Evolutionary conservation across 2,888 invertebrate species (phyloP).

Genomic region (Odontomyia ornata): DNA sequence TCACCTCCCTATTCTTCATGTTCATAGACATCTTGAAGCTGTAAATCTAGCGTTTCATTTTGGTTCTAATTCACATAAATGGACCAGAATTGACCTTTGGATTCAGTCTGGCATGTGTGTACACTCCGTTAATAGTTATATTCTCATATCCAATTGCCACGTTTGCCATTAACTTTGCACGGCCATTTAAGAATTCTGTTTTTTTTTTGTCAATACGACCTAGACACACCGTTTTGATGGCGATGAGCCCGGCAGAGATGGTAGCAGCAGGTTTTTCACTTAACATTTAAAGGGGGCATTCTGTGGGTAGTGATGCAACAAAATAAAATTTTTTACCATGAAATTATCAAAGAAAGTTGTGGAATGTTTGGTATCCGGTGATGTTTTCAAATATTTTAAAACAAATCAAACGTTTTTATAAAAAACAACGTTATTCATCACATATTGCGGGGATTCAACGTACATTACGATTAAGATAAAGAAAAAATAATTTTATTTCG

Average conservation of each 20-base stretch:
- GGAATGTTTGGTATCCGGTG: too few species aligned
- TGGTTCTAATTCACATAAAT: not conserved
- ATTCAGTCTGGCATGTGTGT: not conserved
- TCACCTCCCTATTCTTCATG: not conserved
- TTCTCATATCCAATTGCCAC: slow-evolving; percentile 12
- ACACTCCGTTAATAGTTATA: not conserved
- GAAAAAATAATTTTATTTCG: too few species aligned
- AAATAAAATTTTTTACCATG: too few species aligned
- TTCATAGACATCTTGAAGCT: not conserved
- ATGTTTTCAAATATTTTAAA: too few species aligned
- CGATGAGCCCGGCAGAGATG: not conserved
- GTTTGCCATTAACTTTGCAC: slow-evolving; percentile 22
- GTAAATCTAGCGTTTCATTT: not conserved
- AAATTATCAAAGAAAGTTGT: too few species aligned
- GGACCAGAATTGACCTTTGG: slow-evolving; percentile 12
- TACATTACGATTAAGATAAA: too few species aligned
- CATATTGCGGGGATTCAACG: too few species aligned
- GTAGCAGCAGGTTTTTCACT: not conserved
- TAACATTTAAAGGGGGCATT: not conserved
- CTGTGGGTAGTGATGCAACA: too few species aligned
- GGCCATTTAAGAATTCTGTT: not conserved
- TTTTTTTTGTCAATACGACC: slow-evolving; percentile 19
- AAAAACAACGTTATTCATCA: too few species aligned
- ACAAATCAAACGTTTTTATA: too few species aligned
- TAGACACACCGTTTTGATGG: slow-evolving; percentile 16